Percentiles rank a stretch among this genome's conserved stretches.
phyloP scores from a whole-genome alignment of 2,888 invertebrate genomes.

The Cheilosia variabilis region DNA sequence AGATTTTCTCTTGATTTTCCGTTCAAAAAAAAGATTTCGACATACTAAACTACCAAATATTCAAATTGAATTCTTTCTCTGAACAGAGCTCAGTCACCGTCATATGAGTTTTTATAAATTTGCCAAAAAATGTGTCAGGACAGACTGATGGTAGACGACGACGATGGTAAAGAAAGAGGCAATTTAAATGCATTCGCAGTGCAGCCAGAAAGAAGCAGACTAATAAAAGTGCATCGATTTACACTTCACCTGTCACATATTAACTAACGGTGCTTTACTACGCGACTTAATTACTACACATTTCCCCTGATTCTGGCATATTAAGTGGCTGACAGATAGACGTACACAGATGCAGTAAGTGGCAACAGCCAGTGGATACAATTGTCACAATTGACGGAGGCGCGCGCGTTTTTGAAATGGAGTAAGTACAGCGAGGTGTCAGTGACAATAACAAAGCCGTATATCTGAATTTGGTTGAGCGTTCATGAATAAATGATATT shows the following conservation, averaged over 20 bases:
- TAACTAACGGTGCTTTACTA: conserved; percentile 27
- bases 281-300: conserved; percentile 52
- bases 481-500: conserved; percentile 72
- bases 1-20: conserved; percentile 11
- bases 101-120: conserved; percentile 19
- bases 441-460: conserved; percentile 51
- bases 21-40: conserved; percentile 6
- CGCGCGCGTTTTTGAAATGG: conserved; percentile 31
- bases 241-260: conserved; percentile 64
- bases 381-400: conserved; percentile 37
- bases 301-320: not conserved
- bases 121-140: conserved; percentile 31
- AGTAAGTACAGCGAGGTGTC: conserved; percentile 30
- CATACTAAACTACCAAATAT: conserved; percentile 52
- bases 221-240: conserved; percentile 40
- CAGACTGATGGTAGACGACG: conserved; percentile 25
- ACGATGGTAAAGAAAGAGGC: conserved; percentile 29
- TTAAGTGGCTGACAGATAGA: conserved; percentile 19
- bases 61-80: conserved; percentile 44
- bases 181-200: conserved; percentile 20
- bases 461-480: conserved; percentile 66
- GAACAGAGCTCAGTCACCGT: conserved; percentile 20
- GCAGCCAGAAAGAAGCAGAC: conserved; percentile 24
- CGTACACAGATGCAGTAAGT: conserved; percentile 11
- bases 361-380: conserved; percentile 45